Evolutionary conservation across 2,888 invertebrate genomes (phyloP), one percentile per base, ranked within the genome.

Genomic region (Octonoba sinensis): DNA sequence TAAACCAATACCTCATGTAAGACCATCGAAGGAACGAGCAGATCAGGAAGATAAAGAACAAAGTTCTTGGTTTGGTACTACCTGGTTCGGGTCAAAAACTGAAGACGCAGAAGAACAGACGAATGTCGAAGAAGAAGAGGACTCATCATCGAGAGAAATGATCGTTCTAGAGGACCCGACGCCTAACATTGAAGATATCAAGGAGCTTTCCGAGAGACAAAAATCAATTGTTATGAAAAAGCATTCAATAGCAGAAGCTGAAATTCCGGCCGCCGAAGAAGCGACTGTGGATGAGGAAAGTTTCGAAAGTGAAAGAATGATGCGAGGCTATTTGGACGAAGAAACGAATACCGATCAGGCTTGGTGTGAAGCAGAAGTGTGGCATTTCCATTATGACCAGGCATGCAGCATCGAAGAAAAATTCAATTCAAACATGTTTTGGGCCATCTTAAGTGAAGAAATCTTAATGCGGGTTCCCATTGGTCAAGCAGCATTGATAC

Each of bases 281-380:
- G 27, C 13, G 27, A 16, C 60, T 16, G 36, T 11, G 20, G 24
- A 44, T 1, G n/a, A 6, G 3, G 24, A 16, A 20, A 36, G 22
- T 18, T 66, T 78, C 11, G 18, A 16, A 13, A 65, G 15, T n/a
- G 51, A 59, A 24, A 20, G 44, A 16, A 3, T 78, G 4, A 64
- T 49, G 36, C 47, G 85, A 51, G 88, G 88, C 3, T 88, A 88
- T 79, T 85, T 88, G 51, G 88, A 89, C 83, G 88, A 88, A 83
- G 87, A 87, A 0, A 77, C 86, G 16, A 89, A 88, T 82, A 88
- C 88, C 0, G 86, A 86, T 56, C 86, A 86, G 64, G 84, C 85
- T 11, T 86, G 86, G 86, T 84, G 85, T 62, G 86, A 86, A 75
- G 86, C 87, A 0, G 84, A 86, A 78, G 51, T 86, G 0, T 86